Evolutionary conservation across 2,888 invertebrate genomes (phyloP).

Genomic region (Macrophya alboannulata): DNA sequence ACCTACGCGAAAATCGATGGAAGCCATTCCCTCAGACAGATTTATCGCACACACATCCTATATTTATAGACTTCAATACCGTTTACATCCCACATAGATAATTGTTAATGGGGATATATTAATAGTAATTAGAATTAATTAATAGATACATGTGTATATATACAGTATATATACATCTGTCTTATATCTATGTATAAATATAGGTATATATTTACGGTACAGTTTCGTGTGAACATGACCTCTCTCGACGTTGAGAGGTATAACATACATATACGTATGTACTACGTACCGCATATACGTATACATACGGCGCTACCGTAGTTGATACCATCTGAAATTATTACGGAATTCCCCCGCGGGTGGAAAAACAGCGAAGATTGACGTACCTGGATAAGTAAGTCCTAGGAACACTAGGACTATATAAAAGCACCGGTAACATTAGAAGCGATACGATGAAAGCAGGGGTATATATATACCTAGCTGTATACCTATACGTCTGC

Average conservation of each 20-base stretch:
- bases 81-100: slow-evolving; percentile 29
- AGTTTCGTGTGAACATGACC: slow-evolving; percentile 78
- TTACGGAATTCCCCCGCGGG: slow-evolving; percentile 68
- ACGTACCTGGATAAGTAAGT: slow-evolving; percentile 60
- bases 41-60: slow-evolving; percentile 6
- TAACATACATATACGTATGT: neutral
- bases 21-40: slow-evolving; percentile 21
- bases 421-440: slow-evolving; percentile 55
- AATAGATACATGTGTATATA: slow-evolving; percentile 59
- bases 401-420: slow-evolving; percentile 61
- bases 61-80: slow-evolving; percentile 27
- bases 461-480: slow-evolving; percentile 1
- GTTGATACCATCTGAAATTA: slow-evolving; percentile 65
- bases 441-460: slow-evolving; percentile 15
- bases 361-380: slow-evolving; percentile 61
- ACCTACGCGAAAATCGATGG: slow-evolving; percentile 41
- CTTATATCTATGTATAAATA: slow-evolving; percentile 48
- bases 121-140: slow-evolving; percentile 76
- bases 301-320: slow-evolving; percentile 46
- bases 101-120: slow-evolving; percentile 63
- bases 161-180: slow-evolving; percentile 12
- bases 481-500: neutral
- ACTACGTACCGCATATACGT: slow-evolving; percentile 26
- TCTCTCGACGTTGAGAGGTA: slow-evolving; percentile 63
- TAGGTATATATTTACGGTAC: slow-evolving; percentile 59